A percentile compares a stretch with the other conserved stretches of the same genome.
Evolutionary conservation across 2,797 vertebrate genomes (phyloP).

Genomic region (Tolypeutes matacus): DNA sequence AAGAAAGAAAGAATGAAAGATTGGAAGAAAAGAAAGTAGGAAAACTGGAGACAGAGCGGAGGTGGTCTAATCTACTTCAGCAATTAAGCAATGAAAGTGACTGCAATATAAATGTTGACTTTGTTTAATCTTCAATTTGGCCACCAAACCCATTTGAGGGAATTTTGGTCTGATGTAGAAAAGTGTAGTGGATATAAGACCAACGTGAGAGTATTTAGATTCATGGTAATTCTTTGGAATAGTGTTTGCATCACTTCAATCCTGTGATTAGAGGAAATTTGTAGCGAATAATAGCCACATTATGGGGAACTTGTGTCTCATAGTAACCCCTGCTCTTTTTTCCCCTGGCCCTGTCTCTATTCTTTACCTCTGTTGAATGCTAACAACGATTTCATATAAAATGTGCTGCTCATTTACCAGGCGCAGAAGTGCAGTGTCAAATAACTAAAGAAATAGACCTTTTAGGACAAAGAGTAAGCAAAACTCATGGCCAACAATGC

Average conservation of each 20-base stretch:
- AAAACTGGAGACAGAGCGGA: neutral
- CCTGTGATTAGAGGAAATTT: slow-evolving; percentile 30
- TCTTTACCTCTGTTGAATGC: neutral
- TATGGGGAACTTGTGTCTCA: slow-evolving; percentile 33
- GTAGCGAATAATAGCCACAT: neutral
- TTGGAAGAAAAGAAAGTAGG: neutral
- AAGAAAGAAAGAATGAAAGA: neutral
- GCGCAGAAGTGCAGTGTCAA: neutral
- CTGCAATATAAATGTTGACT: neutral
- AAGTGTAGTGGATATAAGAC: neutral
- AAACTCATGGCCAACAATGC: neutral
- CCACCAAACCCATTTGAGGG: neutral
- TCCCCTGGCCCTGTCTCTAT: neutral
- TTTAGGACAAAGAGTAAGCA: neutral
- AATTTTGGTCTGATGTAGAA: neutral
- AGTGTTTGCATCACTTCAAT: slow-evolving; percentile 5
- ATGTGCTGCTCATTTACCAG: neutral
- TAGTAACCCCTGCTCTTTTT: neutral
- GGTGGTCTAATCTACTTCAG: neutral
- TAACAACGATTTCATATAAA: neutral
- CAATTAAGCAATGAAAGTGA: neutral
- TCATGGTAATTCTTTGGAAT: slow-evolving; percentile 12
- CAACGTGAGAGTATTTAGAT: neutral
- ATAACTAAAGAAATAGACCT: neutral
- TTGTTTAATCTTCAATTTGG: neutral